Base-by-base conservation (phyloP, 1,140 invertebrate species). In the Listronotus oregonensis region DNA sequence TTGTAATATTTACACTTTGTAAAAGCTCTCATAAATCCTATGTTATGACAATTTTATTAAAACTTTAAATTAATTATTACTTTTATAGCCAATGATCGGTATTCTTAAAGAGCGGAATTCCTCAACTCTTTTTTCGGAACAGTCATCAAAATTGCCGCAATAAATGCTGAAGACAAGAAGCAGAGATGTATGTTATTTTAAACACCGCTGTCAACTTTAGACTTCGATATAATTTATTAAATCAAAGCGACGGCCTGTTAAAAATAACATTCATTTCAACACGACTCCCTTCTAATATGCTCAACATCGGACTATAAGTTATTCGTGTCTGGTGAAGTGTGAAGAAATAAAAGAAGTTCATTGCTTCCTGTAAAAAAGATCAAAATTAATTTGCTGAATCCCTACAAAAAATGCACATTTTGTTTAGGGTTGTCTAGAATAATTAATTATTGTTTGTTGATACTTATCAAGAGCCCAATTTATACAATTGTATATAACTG, bases 141-240 rank as follows among this genome's bases (percentile, higher is more conserved):
- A 21, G 32, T 37, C 42, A 34, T 57, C 55, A 43, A 57, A 57
- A 31, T 57, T 14, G 40, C 40, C 49, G 62, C 37, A 58, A 68
- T 69, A 69, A 71, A 66, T 42, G 42, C 61, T 62, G 64, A 69
- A 65, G 71, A 73, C 69, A 64, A 71, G 69, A 73, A 73, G 64
- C 71, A 73, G 71, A 73, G 70, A 71, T 69, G 71, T 73, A 73
- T 73, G 69, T 73, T 73, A 67, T 73, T 73, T 73, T 73, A 73
- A 73, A 73, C 67, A 67, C 61, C 64, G 44, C 71, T 67, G 71
- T 73, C 71, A 73, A 68, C 71, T 73, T 64, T 69, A 52, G 66
- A 69, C 64, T 64, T 51, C 55, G 56, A 69, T 66, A 62, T 73
- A 68, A 72, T 68, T 68, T 63, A 61, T 67, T 71, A 71, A 73